A percentile compares a stretch with the other conserved stretches of the same genome.
Conservation (phyloP, 2,113 vertebrate species). For the Formicarius rufipectus region DNA sequence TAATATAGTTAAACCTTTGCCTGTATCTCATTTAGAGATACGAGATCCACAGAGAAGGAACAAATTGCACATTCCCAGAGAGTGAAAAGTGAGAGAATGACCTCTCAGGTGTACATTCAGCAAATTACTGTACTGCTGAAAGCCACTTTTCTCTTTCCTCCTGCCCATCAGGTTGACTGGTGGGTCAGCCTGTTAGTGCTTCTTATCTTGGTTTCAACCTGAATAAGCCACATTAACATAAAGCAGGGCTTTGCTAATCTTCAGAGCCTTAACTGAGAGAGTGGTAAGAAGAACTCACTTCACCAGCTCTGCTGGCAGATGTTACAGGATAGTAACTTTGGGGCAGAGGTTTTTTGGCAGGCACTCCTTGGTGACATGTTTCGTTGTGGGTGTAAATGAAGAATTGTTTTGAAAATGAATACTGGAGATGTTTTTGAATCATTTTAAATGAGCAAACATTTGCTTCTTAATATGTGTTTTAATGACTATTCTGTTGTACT, state of each 20-base stretch:
- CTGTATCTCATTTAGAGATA: not conserved
- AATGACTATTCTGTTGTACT: not conserved
- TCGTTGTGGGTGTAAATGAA: not conserved
- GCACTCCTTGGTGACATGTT: not conserved
- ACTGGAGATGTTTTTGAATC: not conserved
- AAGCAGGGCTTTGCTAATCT: not conserved
- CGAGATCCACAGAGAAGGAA: not conserved
- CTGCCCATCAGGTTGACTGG: not conserved
- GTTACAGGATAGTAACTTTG: not conserved
- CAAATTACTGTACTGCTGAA: not conserved
- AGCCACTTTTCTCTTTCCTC: not conserved
- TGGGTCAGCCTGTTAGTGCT: not conserved
- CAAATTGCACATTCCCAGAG: not conserved
- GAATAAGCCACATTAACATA: not conserved
- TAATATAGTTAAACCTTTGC: not conserved
- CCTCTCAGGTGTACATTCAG: fast-evolving
- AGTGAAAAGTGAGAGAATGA: not conserved
- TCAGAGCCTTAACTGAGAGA: not conserved
- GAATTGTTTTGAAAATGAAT: not conserved
- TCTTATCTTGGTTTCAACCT: not conserved
- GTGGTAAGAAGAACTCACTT: not conserved
- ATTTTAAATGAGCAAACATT: not conserved
- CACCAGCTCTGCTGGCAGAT: not conserved
- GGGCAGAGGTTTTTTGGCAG: not conserved
- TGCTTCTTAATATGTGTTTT: not conserved